Evolutionary conservation across 2,888 invertebrate genomes (phyloP).

Genomic region (Cosmia trapezina): DNA sequence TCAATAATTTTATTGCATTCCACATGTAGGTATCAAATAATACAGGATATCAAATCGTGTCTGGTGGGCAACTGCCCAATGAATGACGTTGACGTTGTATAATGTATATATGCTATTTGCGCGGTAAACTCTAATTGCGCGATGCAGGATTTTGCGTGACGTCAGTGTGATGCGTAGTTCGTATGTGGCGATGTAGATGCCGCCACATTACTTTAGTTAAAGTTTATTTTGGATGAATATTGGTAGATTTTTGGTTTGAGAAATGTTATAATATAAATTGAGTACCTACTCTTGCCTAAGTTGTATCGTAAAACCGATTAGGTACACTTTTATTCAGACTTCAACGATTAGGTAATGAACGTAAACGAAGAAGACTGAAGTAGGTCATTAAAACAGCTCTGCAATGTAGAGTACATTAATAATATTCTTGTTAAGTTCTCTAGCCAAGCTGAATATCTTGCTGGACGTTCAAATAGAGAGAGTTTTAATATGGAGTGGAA

Average conservation of each 20-base stretch:
- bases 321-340: not conserved
- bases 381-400: constrained; percentile 7
- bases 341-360: not conserved
- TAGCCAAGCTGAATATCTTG: not conserved
- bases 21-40: too few species aligned
- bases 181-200: too few species aligned
- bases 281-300: not conserved
- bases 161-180: too few species aligned
- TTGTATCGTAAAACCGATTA: not conserved
- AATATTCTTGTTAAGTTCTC: constrained; percentile 36
- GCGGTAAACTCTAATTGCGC: too few species aligned
- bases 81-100: too few species aligned
- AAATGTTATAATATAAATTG: not conserved
- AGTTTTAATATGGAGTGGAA: constrained; percentile 9
- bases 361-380: not conserved
- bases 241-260: not conserved
- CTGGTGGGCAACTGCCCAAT: too few species aligned
- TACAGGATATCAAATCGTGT: too few species aligned
- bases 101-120: too few species aligned
- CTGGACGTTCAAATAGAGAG: constrained; percentile 6
- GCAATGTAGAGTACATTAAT: constrained; percentile 29
- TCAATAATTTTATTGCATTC: too few species aligned
- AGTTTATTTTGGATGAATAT: not conserved
- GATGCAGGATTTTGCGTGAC: too few species aligned
- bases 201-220: not conserved